These are phyloP conservation scores for Chiroxiphia lanceolata DNA, from an alignment of 2,797 vertebrate species.

Conservation along the genomic window DNA sequence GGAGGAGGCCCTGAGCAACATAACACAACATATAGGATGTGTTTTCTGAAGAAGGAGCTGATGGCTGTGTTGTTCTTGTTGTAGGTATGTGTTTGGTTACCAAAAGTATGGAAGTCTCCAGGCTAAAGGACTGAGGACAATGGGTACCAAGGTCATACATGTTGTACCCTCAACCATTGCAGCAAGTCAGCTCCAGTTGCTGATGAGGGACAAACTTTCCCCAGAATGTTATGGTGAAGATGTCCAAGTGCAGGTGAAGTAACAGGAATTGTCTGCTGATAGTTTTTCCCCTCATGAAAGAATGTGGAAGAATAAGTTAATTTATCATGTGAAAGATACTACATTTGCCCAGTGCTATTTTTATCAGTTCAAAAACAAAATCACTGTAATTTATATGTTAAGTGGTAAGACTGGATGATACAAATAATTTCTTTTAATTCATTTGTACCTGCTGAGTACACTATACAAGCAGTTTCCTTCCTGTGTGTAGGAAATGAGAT, in stretches of 20 bases:
- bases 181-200: slow-evolving; percentile 79
- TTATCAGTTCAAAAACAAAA: background rate
- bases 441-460: background rate
- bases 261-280: background rate
- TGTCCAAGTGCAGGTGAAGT: slow-evolving; percentile 85
- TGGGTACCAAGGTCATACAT: slow-evolving; percentile 81
- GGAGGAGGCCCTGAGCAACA: background rate
- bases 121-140: slow-evolving; percentile 81
- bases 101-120: slow-evolving; percentile 85
- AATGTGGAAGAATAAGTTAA: background rate
- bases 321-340: background rate
- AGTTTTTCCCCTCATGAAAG: background rate
- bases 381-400: background rate
- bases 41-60: background rate
- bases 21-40: background rate
- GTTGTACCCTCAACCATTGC: slow-evolving; percentile 83
- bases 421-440: background rate
- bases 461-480: background rate
- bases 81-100: slow-evolving; percentile 91
- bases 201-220: slow-evolving; percentile 84
- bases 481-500: background rate
- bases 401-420: background rate
- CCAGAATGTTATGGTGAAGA: slow-evolving; percentile 78
- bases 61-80: background rate
- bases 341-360: background rate